Evolutionary conservation across 2,113 vertebrate species (phyloP).

Genomic region (Saguinus midas): DNA sequence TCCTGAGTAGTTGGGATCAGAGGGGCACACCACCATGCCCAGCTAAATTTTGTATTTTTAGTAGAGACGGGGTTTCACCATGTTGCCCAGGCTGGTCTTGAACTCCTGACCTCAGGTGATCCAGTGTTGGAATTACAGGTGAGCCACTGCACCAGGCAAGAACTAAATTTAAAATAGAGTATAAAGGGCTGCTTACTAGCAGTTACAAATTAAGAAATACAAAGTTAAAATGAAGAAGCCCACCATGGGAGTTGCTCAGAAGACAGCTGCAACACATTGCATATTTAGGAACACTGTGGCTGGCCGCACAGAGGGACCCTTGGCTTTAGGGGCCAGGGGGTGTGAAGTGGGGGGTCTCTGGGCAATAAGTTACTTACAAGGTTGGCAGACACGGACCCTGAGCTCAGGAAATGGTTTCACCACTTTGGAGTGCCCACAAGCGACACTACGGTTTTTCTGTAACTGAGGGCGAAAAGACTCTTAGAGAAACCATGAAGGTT

Average conservation of each 20-base stretch:
- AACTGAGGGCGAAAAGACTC: not conserved
- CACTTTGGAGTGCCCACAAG: not conserved
- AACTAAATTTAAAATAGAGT: not conserved
- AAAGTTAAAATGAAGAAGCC: not conserved
- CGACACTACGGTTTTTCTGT: not conserved
- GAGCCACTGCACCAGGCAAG: not conserved
- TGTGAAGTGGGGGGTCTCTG: not conserved
- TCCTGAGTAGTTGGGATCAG: too few species aligned
- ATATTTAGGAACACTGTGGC: accelerated
- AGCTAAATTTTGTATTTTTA: too few species aligned
- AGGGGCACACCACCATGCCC: too few species aligned
- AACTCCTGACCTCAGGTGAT: too few species aligned
- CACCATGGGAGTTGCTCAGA: not conserved
- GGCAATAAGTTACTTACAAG: not conserved
- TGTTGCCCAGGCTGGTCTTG: too few species aligned
- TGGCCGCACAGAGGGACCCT: not conserved
- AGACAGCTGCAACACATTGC: not conserved
- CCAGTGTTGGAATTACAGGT: too few species aligned
- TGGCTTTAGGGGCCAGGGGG: accelerated
- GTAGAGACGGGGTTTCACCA: too few species aligned
- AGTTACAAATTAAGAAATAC: not conserved
- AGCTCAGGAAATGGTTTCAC: not conserved
- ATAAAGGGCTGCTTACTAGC: not conserved
- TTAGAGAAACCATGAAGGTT: not conserved
- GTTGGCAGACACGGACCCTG: not conserved